Evolutionary conservation across 2,888 invertebrate genomes (phyloP), one percentile per base, ranked within the genome.

Genomic region (Drosophila sordidula): DNA sequence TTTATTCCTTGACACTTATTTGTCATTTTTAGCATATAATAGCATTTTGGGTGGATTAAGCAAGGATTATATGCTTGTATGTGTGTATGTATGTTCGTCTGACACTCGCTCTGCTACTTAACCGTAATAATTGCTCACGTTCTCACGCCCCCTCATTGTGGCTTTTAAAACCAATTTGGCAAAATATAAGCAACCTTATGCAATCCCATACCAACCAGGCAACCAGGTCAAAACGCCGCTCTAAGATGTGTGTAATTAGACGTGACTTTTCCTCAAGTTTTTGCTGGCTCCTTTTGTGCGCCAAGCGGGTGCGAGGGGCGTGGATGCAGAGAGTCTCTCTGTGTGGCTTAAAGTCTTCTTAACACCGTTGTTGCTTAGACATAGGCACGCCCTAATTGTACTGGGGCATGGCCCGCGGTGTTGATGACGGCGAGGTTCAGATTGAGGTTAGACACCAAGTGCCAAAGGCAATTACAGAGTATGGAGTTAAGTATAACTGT

Each of bases 261-360:
- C 88, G 88, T 84, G 88, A 84, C 84, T 87, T 84, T 86, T 87
- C 72, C 86, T 87, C 70, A 78, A 87, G 86, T 89, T 89, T 82
- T 85, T 68, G 34, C 75, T 58, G 18, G 63, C 65, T 66, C 46
- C 62, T 46, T 59, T 70, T 70, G 67, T 73, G 59, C 50, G 25
- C 57, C 46, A 4, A 22, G 34, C 12, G 1, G 18, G n/a, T 0
- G 18, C 6, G 11, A 9, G 4, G 3, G 4, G 6, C 26, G 4
- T 12, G 46, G 39, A 14, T n/a, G 26, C 5, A 51, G 62, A 32
- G 26, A 39, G 42, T 12, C 11, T 49, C 45, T 50, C 45, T 50
- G 18, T 34, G 64, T 39, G 42, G 57, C 81, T 89, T 89, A 85
- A 82, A 89, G 75, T 57, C 85, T 68, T 63, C 87, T 89, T 87